A percentile compares a stretch with the other conserved stretches of the same genome.
Conservation (phyloP, 1,140 invertebrate genomes). For the Meloidogyne floridensis region DNA sequence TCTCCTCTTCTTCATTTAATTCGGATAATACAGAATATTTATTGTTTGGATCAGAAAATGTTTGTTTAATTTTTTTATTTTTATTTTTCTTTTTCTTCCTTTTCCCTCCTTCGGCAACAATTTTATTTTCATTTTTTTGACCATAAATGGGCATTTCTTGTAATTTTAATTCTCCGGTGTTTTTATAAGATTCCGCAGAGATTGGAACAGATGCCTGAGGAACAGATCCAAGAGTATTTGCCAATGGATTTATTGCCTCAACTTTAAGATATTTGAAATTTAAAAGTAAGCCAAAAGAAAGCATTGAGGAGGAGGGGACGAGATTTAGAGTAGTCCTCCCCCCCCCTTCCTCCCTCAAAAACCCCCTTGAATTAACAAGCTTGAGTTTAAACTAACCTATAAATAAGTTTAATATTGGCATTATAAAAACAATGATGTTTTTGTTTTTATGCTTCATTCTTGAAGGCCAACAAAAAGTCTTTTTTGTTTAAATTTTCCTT, state of each 20-base stretch:
- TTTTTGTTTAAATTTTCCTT: no score
- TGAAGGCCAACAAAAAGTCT: no score
- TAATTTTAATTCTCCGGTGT: conserved; percentile 7
- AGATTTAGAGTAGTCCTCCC: no score
- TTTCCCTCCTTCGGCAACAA: neutral
- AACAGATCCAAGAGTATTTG: neutral
- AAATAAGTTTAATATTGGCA: no score
- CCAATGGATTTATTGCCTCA: neutral
- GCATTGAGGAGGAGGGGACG: no score
- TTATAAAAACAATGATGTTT: no score
- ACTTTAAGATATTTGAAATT: neutral
- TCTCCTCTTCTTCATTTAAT: neutral
- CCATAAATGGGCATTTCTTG: conserved; percentile 1
- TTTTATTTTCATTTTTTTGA: neutral
- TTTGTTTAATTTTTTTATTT: neutral
- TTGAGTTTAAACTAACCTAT: no score
- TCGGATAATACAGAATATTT: neutral
- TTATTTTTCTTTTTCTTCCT: neutral
- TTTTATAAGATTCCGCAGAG: neutral
- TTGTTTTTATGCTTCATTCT: no score
- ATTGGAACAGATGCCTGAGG: neutral
- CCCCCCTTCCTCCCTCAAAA: no score
- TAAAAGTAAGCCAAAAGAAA: neutral
- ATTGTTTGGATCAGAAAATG: neutral
- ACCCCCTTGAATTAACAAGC: no score